Base-by-base conservation (phyloP, 2,888 invertebrate genomes). In the Phyllotreta striolata region DNA sequence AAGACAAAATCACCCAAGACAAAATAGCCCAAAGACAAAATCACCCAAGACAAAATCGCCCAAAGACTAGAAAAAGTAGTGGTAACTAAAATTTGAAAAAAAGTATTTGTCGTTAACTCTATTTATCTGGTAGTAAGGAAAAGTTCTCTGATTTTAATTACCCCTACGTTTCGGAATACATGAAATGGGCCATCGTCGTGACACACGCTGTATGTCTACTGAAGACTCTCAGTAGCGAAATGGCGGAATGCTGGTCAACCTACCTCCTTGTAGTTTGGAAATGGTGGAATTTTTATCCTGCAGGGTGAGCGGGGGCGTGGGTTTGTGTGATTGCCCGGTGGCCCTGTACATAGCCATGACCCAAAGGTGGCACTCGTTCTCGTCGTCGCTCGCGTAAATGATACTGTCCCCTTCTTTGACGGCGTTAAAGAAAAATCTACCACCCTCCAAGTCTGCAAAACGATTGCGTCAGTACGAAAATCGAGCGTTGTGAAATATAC, bases 291-390 rank as follows among this genome's bases (percentile, higher is more conserved):
- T 92, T 85, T 96, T 90, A 83, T 93, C 90, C 85, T 90, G 84
- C 77, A 86, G 74, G 81, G 87, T 59, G 46, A 93, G 87, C 0
- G 96, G 96, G 6, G 98, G 98, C 1, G 96, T 95, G 6, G 99
- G 99, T 81, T 99, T 99, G 83, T 99, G 98, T 56, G 96, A 95
- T 82, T 99, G 99, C 4, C 99, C 99, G 1, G 99, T 99, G n/a
- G 99, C 99, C 73, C 99, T 86, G 82, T 98, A 99, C 85, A 99
- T 88, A 1, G 98, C 98, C 92, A 98, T 98, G 38, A 99, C 98
- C 99, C 99, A 99, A 69, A 98, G 84, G 79, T 98, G 97, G 76
- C 97, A 93, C 80, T 99, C 99, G 78, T 95, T 96, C 84, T 99
- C 97, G 81, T 98, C 97, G 72, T 96, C 95, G 74, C 96, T 94